These are phyloP conservation scores for Lasioglossum villosulum DNA, from an alignment of 2,888 invertebrate species.

Conservation along the genomic window DNA sequence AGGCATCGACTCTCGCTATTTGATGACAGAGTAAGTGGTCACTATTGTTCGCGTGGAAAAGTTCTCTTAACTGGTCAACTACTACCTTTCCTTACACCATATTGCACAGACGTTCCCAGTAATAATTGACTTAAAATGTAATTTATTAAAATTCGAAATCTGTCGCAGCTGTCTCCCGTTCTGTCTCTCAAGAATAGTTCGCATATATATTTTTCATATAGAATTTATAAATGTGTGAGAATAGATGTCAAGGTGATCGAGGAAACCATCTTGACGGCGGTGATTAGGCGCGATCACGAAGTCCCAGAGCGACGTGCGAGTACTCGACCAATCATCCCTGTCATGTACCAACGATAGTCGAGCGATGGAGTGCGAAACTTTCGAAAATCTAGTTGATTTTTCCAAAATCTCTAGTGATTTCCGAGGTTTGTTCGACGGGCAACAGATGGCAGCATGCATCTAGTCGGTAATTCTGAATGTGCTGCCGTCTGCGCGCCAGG, in stretches of 20 bases:
- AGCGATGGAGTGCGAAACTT: not conserved
- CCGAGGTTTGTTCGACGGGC: constrained; percentile 26
- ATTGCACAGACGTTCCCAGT: no score
- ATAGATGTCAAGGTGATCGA: not conserved
- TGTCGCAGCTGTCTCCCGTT: no score
- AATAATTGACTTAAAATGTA: no score
- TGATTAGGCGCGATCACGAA: not conserved
- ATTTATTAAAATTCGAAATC: not conserved
- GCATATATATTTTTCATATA: not conserved
- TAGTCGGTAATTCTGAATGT: constrained; percentile 82
- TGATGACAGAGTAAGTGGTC: no score
- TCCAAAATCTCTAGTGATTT: constrained; percentile 41
- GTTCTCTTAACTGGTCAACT: no score
- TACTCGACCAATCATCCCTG: rapidly evolving
- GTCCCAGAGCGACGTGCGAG: not conserved
- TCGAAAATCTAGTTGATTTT: constrained; percentile 37
- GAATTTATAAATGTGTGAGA: not conserved
- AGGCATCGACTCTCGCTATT: no score
- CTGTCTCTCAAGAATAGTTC: not conserved
- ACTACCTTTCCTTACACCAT: no score
- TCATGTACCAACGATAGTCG: no score
- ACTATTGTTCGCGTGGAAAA: no score
- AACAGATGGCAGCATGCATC: constrained; percentile 80
- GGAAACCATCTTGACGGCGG: not conserved
- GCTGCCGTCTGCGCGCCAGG: constrained; percentile 78